phyloP scores from a whole-genome alignment of 2,888 invertebrate species.

The Allygus modestus region DNA sequence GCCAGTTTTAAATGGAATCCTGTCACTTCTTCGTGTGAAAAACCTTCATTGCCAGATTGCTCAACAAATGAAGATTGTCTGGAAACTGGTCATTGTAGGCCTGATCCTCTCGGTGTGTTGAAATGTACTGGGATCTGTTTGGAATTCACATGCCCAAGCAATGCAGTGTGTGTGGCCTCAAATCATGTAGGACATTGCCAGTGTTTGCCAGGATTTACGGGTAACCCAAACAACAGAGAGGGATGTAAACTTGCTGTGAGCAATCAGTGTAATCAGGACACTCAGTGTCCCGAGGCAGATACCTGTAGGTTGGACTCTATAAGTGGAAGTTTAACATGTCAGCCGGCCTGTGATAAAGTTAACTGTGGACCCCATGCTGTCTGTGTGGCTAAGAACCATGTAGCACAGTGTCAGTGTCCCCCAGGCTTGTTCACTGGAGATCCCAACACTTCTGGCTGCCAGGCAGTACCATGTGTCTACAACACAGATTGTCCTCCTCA shows the following conservation, averaged over 20 bases:
- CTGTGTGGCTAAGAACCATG: constrained; percentile 93
- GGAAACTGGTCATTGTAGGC: constrained; percentile 84
- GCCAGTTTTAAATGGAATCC: constrained; percentile 91
- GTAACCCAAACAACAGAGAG: constrained; percentile 93
- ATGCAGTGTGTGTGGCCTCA: constrained; percentile 87
- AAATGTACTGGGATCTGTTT: constrained; percentile 89
- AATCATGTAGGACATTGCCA: constrained; percentile 88
- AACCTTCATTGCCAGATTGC: constrained; percentile 92
- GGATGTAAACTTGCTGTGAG: constrained; percentile 87
- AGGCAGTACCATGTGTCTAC: constrained; percentile 90
- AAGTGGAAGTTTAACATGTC: constrained; percentile 81
- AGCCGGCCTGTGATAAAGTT: constrained; percentile 86
- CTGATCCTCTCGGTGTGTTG: constrained; percentile 90
- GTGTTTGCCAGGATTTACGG: constrained; percentile 89
- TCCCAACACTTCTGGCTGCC: constrained; percentile 87
- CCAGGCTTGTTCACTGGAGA: constrained; percentile 92
- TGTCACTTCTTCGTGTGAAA: constrained; percentile 87
- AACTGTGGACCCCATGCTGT: constrained; percentile 92
- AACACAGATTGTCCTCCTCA: constrained; percentile 89
- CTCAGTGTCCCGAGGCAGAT: constrained; percentile 90
- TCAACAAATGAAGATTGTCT: constrained; percentile 84
- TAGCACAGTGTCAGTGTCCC: constrained; percentile 93
- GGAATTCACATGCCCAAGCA: constrained; percentile 89
- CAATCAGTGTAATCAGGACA: constrained; percentile 87
- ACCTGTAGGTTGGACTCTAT: constrained; percentile 82